phyloP scores from a whole-genome alignment of 2,797 vertebrate species.

The Agapornis canus region DNA sequence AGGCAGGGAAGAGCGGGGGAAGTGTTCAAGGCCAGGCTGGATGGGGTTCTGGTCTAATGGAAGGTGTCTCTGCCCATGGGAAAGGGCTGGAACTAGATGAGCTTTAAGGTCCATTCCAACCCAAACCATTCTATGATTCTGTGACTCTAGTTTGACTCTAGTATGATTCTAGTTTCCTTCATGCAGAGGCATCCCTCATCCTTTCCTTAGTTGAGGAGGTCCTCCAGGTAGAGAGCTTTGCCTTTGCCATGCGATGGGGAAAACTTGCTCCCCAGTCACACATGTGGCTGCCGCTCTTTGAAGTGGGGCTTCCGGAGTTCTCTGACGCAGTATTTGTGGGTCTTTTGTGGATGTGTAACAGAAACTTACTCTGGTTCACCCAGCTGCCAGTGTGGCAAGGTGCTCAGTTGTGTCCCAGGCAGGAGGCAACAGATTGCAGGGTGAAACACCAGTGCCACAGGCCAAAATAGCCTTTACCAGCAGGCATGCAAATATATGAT shows the following conservation, averaged over 20 bases:
- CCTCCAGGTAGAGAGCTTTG: neutral
- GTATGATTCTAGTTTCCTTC: neutral
- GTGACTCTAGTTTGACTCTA: neutral
- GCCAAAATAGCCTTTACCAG: neutral
- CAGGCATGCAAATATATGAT: neutral
- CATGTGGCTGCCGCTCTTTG: neutral
- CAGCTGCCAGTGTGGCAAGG: accelerated
- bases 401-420: neutral
- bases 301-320: neutral
- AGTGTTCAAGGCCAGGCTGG: neutral
- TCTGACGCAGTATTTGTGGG: neutral
- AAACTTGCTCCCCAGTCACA: neutral
- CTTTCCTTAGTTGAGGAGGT: neutral
- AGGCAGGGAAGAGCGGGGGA: neutral
- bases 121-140: neutral
- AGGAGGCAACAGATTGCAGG: neutral
- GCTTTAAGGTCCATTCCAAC: neutral
- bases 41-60: neutral
- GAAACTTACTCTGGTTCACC: neutral
- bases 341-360: neutral
- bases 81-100: neutral
- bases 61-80: neutral
- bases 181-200: neutral
- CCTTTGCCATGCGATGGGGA: neutral
- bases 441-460: neutral